Conservation (phyloP, 2,888 invertebrate genomes). For the Trisateles emortualis region DNA sequence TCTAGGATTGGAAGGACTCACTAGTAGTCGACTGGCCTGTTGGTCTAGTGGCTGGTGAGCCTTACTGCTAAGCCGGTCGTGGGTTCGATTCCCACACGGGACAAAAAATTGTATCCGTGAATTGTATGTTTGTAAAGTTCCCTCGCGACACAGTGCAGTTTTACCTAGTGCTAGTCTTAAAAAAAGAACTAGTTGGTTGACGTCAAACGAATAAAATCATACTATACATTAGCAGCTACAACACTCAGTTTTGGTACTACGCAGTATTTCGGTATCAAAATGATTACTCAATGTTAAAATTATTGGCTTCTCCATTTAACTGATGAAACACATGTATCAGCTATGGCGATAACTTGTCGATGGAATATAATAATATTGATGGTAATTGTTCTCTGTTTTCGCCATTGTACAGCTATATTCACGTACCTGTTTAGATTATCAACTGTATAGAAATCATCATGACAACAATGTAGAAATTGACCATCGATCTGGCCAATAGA, state of each 20-base stretch:
- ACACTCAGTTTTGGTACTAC: conserved; percentile 22
- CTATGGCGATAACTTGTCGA: conserved; percentile 37
- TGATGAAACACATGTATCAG: conserved; percentile 31
- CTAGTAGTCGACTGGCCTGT: too few relatives aligned
- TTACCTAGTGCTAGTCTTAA: too few relatives aligned
- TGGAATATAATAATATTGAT: conserved; percentile 41
- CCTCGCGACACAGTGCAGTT: too few relatives aligned
- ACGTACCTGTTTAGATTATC: conserved; percentile 38
- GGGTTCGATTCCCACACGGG: too few relatives aligned
- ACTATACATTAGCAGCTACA: not conserved
- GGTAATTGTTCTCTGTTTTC: conserved; percentile 41
- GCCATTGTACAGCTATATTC: conserved; percentile 25
- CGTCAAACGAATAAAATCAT: not conserved
- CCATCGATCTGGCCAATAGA: too few relatives aligned
- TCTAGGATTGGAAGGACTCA: too few relatives aligned
- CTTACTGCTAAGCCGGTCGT: too few relatives aligned
- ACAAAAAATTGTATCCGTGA: too few relatives aligned
- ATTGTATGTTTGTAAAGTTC: too few relatives aligned
- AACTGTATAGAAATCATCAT: not conserved
- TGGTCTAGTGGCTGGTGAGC: too few relatives aligned
- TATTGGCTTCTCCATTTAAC: conserved; percentile 34
- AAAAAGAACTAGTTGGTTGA: too few relatives aligned
- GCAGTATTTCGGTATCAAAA: conserved; percentile 40
- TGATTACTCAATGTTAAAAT: conserved; percentile 37
- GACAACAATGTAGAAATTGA: not conserved